Evolutionary conservation across 2,113 vertebrate genomes (phyloP).

Genomic region (Boulengeromyrus knoepffleri): DNA sequence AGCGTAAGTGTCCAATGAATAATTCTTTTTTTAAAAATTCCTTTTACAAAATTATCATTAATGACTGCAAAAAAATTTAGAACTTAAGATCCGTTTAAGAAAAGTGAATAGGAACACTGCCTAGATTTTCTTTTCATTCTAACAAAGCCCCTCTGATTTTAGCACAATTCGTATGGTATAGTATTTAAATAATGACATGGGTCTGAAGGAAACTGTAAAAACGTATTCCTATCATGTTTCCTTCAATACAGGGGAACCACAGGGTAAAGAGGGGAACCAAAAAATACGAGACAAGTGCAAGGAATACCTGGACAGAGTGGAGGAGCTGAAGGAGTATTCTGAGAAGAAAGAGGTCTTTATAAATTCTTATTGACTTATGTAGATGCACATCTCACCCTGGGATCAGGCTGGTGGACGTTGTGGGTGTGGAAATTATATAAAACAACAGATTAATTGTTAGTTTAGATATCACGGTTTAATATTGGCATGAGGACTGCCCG

Average conservation of each 20-base stretch:
- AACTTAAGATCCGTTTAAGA: background rate
- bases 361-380: background rate
- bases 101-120: background rate
- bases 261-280: constrained; percentile 70
- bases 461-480: background rate
- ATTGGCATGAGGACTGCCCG: background rate
- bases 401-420: background rate
- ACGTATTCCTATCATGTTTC: background rate
- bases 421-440: background rate
- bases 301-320: constrained; percentile 66
- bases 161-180: background rate
- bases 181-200: background rate
- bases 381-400: background rate
- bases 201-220: background rate
- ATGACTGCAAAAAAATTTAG: background rate
- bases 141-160: background rate
- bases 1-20: constrained; percentile 68
- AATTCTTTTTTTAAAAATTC: background rate
- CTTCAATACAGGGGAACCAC: constrained; percentile 60
- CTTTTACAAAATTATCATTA: background rate
- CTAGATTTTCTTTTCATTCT: background rate
- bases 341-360: constrained; percentile 57
- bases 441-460: background rate
- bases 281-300: constrained; percentile 67
- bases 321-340: constrained; percentile 57